These are phyloP conservation scores for Nasonia giraulti DNA, from an alignment of 1,140 invertebrate genomes.

Conservation along the genomic window DNA sequence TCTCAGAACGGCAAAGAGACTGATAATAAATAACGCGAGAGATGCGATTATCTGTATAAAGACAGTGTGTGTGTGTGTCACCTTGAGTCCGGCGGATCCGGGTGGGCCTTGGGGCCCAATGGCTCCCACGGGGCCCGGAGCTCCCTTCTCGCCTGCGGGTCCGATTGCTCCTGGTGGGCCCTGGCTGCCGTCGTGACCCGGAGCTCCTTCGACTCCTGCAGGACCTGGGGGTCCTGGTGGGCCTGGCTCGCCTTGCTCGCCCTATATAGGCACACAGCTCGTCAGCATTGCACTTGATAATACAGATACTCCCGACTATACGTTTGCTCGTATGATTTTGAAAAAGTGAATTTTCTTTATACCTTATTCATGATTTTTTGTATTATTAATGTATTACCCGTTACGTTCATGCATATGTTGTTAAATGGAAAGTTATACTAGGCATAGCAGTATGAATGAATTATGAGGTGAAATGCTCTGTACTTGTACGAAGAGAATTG, in stretches of 20 bases:
- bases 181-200: constrained; percentile 88
- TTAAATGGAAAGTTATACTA: too few species aligned
- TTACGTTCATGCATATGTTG: too few species aligned
- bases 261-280: constrained; percentile 74
- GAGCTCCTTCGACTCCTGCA: constrained; percentile 82
- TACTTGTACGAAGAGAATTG: too few species aligned
- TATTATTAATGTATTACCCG: too few species aligned
- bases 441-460: too few species aligned
- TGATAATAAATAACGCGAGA: too few species aligned
- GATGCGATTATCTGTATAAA: not conserved
- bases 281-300: not conserved
- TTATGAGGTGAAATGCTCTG: too few species aligned
- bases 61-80: constrained; percentile 66
- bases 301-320: too few species aligned
- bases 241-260: constrained; percentile 92
- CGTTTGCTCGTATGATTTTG: too few species aligned
- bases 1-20: too few species aligned
- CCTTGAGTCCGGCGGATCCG: constrained; percentile 81
- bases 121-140: constrained; percentile 81
- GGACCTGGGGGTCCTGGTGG: constrained; percentile 90
- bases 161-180: constrained; percentile 84
- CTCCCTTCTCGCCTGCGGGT: constrained; percentile 78
- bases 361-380: too few species aligned
- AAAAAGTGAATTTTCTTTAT: too few species aligned
- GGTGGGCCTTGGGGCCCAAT: constrained; percentile 81